Conservation (phyloP, 1,140 invertebrate species). For the Drosophila virilis region DNA sequence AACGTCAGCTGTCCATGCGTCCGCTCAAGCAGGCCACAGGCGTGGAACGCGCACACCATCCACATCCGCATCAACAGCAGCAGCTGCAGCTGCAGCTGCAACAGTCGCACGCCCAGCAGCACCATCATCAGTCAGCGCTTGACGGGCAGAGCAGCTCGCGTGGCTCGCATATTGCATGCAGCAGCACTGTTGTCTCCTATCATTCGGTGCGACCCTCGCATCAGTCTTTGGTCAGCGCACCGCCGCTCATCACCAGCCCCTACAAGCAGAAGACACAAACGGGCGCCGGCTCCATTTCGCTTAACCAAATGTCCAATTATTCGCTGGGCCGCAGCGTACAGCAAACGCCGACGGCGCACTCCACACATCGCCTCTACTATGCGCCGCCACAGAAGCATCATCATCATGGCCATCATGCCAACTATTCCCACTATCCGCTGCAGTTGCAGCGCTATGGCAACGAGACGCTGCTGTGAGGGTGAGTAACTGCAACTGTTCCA, state of each 20-base stretch:
- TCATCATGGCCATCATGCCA: conserved; percentile 34
- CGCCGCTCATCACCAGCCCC: conserved; percentile 49
- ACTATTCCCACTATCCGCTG: conserved; percentile 52
- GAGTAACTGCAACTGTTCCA: background rate
- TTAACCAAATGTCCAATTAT: conserved; percentile 75
- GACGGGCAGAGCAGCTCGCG: conserved; percentile 62
- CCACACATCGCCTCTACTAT: conserved; percentile 66
- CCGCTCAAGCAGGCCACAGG: conserved; percentile 41
- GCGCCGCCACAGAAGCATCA: conserved; percentile 50
- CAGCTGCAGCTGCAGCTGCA: conserved; percentile 2
- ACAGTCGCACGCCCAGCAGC: conserved; percentile 3
- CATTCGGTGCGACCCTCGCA: conserved; percentile 75
- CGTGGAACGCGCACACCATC: conserved; percentile 7
- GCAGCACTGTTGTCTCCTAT: conserved; percentile 71
- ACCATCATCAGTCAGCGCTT: conserved; percentile 21
- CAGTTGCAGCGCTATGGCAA: conserved; percentile 64
- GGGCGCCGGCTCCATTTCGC: conserved; percentile 61
- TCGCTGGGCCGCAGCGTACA: conserved; percentile 48
- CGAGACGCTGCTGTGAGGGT: conserved; percentile 67
- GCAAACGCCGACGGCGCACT: conserved; percentile 35
- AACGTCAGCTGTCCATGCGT: conserved; percentile 82
- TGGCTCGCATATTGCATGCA: conserved; percentile 61
- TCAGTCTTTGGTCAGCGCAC: conserved; percentile 56
- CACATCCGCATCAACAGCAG: background rate
- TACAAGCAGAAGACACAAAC: conserved; percentile 58